Conservation (phyloP, 2,888 invertebrate genomes). For the Sminthurinus aureus region DNA sequence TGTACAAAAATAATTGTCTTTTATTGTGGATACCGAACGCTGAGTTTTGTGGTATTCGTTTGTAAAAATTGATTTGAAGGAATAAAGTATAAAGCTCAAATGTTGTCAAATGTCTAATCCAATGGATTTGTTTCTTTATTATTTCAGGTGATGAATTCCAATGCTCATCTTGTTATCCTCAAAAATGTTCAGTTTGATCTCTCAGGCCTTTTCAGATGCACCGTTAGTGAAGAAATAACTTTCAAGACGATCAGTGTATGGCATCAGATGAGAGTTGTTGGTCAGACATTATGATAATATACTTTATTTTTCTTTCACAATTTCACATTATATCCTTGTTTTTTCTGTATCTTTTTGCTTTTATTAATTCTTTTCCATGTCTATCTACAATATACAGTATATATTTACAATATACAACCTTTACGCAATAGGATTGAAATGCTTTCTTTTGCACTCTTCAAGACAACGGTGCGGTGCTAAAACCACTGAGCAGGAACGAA, state of each 20-base stretch:
- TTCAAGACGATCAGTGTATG: constrained; percentile 46
- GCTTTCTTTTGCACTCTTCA: too few relatives aligned
- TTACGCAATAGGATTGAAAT: too few relatives aligned
- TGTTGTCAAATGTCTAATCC: background rate
- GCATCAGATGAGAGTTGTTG: constrained; percentile 46
- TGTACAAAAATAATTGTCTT: too few relatives aligned
- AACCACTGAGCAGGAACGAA: too few relatives aligned
- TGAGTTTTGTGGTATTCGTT: too few relatives aligned
- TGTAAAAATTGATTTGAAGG: background rate
- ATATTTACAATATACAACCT: too few relatives aligned
- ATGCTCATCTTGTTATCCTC: constrained; percentile 72
- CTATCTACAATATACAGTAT: too few relatives aligned
- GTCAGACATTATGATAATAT: constrained; percentile 29
- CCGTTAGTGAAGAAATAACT: constrained; percentile 75
- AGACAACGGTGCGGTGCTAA: too few relatives aligned
- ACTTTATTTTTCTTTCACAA: background rate
- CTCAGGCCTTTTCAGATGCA: constrained; percentile 77
- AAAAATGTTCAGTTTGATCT: constrained; percentile 74
- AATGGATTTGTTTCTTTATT: background rate
- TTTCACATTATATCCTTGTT: too few relatives aligned
- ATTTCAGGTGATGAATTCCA: constrained; percentile 72
- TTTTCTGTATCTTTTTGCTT: too few relatives aligned
- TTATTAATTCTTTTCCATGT: too few relatives aligned
- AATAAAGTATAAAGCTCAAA: background rate
- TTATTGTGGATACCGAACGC: too few relatives aligned